phyloP scores from a whole-genome alignment of 23 tunicate species.

The Ciona savignyi region DNA sequence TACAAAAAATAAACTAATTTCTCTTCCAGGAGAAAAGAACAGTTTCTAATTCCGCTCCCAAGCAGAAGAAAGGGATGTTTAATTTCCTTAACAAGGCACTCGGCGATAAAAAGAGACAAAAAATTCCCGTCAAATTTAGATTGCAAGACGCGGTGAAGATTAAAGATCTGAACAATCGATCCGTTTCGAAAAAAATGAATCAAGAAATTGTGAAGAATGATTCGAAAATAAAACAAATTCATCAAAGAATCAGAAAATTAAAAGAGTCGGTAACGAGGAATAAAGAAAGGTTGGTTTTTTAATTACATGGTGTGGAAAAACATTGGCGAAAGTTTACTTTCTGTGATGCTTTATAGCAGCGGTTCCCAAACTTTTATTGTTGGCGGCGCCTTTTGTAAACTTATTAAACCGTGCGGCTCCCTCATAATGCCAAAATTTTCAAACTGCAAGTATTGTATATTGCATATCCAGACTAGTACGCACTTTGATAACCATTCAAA shows the following conservation, averaged over 20 bases:
- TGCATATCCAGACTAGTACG: too few species aligned
- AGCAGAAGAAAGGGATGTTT: slow-evolving; percentile 31
- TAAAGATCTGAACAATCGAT: not conserved
- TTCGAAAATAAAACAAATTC: slow-evolving; percentile 44
- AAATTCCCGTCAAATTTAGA: not conserved
- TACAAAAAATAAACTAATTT: too few species aligned
- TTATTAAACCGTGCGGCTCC: too few species aligned
- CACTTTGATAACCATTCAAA: too few species aligned
- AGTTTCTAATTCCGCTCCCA: not conserved
- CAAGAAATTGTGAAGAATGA: slow-evolving; percentile 50
- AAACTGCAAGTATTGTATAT: too few species aligned
- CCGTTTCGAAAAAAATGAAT: slow-evolving; percentile 29
- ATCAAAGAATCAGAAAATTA: slow-evolving; percentile 28
- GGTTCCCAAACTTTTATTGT: too few species aligned
- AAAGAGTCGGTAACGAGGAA: slow-evolving; percentile 46
- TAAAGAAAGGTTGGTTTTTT: slow-evolving; percentile 33
- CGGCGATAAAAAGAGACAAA: slow-evolving; percentile 20
- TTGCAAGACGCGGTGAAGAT: not conserved
- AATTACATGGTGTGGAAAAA: too few species aligned
- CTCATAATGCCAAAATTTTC: too few species aligned
- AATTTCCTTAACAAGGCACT: slow-evolving; percentile 53
- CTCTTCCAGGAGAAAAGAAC: not conserved
- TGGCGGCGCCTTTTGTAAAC: too few species aligned
- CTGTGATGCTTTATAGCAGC: too few species aligned
- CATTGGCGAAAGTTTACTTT: too few species aligned